Base-by-base conservation (phyloP, 2,797 vertebrate species). In the Gymnoscopelus braueri region DNA sequence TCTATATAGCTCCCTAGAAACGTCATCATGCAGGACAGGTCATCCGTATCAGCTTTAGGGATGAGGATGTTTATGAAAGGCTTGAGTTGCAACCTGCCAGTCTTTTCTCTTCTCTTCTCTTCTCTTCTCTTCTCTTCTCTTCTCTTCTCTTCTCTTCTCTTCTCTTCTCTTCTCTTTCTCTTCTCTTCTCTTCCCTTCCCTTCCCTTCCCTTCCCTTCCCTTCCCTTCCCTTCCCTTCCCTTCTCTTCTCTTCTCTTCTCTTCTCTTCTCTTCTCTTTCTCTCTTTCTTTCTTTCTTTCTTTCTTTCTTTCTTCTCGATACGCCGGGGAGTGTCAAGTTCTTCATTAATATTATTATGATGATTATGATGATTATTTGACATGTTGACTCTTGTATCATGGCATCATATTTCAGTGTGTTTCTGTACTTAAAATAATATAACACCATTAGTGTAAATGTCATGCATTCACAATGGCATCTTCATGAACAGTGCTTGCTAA, bases 71-170 rank as follows among this genome's bases (percentile, higher is more conserved):
- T 39, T 8, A 39, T 39, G 7, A 7, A 39, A 7, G 7, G 32
- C 32, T 35, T 35, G 32, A 35, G 32, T 35, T 35, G 62, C 97
- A 99, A 75, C 98, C 98, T n/a, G 98, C 99, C 86, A 96, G 97
- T 95, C 29, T 32, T 32, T 32, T 3, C 29, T 4, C 1, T 6
- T 5, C 35, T 39, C 7, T 39, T 5, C 35, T 39, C 7, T 39
- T 5, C 5, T 39, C 7, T 39, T 5, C 35, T 39, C 67, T 2
- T 9, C 59, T 57, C 53, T 11, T 19, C 23, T 44, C 8, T 9
- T 44, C 2, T 57, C 24, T 53, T 8, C 29, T 35, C 39, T 60
- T 47, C 0, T 13, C 26, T 63, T 4, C 48, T 51, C 7, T 15
- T 13, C 3, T 55, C 11, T 48, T 15, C 19, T 59, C 49, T n/a